These are phyloP conservation scores for Protobothrops mucrosquamatus DNA, from an alignment of 2,113 vertebrate genomes.

Conservation along the genomic window DNA sequence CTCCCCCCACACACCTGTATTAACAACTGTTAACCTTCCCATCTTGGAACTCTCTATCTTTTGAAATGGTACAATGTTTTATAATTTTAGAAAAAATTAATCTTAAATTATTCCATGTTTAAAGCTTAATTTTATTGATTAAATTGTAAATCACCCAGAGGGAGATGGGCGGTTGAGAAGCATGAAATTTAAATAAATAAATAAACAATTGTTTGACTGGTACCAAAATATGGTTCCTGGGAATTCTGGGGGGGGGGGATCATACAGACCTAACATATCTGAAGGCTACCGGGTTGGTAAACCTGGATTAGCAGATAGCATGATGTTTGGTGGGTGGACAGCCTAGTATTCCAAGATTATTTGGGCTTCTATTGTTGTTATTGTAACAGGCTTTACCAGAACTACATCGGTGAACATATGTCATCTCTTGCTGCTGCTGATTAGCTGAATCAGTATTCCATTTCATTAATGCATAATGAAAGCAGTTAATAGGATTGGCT, in stretches of 20 bases:
- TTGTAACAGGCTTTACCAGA: constrained; percentile 33
- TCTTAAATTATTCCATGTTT: neutral
- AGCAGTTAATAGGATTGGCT: constrained; percentile 52
- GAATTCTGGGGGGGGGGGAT: neutral
- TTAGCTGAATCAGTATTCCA: constrained; percentile 59
- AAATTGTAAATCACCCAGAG: neutral
- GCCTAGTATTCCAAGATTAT: neutral
- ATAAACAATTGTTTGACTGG: neutral
- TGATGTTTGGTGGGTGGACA: neutral
- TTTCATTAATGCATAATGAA: constrained; percentile 57
- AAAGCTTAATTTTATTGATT: neutral
- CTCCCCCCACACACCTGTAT: neutral
- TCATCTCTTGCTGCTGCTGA: constrained; percentile 26
- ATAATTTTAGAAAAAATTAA: neutral
- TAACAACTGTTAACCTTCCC: neutral
- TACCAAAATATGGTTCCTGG: neutral
- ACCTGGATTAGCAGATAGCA: neutral
- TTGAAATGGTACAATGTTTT: neutral
- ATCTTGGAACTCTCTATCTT: neutral
- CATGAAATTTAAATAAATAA: neutral
- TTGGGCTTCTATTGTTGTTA: constrained; percentile 31
- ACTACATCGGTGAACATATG: neutral
- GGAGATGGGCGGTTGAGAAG: no score
- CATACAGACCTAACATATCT: neutral
- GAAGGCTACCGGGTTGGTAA: neutral